These are phyloP conservation scores for Pomacea maculata DNA, from an alignment of 1,140 invertebrate genomes.

Conservation along the genomic window DNA sequence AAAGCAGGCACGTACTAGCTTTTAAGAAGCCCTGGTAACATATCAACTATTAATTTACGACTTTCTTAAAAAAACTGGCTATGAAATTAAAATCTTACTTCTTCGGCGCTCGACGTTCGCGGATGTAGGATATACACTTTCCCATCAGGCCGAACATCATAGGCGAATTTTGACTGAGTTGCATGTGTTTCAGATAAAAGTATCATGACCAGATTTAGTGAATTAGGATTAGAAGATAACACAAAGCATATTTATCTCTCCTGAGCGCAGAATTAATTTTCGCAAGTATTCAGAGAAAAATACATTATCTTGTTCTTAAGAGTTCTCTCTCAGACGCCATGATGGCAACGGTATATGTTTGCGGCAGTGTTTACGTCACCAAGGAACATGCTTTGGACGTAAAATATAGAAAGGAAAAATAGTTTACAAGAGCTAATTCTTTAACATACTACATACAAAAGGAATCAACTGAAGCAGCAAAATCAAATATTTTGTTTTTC, in stretches of 20 bases:
- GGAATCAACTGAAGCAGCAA: too few species aligned
- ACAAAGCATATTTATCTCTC: background rate
- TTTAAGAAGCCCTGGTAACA: too few species aligned
- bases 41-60: too few species aligned
- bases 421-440: too few species aligned
- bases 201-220: background rate
- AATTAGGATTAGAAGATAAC: background rate
- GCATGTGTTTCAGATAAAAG: background rate
- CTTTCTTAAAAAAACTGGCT: too few species aligned
- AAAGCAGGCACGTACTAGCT: too few species aligned
- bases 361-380: conserved; percentile 26
- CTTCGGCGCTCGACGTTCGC: conserved; percentile 42
- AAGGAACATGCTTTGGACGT: background rate
- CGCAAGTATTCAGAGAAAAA: background rate
- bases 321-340: background rate
- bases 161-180: background rate
- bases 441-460: too few species aligned
- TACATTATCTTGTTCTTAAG: background rate
- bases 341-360: conserved; percentile 25
- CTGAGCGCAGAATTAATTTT: background rate
- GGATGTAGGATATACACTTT: conserved; percentile 51
- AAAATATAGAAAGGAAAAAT: too few species aligned
- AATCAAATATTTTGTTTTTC: too few species aligned
- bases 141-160: conserved; percentile 47
- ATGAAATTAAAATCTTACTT: conserved; percentile 34